Evolutionary conservation across 2,113 vertebrate species (phyloP).

Genomic region (Psittacara wagleri): DNA sequence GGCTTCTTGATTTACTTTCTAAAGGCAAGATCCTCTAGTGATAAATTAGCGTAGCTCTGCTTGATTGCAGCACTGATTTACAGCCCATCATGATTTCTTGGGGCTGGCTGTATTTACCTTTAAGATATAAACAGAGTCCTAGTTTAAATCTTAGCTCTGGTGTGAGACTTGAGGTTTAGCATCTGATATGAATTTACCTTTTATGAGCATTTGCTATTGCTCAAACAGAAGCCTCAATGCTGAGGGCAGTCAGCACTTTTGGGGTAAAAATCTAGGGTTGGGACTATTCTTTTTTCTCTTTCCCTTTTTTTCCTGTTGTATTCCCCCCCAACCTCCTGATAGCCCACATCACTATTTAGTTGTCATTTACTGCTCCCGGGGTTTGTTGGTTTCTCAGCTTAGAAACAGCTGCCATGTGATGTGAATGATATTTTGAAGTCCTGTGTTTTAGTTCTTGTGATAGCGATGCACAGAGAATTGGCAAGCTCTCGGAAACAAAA

Average conservation of each 20-base stretch:
- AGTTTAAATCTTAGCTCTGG: not conserved
- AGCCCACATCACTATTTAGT: not conserved
- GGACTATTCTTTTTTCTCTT: not conserved
- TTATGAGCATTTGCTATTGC: not conserved
- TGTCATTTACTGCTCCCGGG: constrained; percentile 6
- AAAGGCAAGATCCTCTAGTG: not conserved
- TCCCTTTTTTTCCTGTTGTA: no score
- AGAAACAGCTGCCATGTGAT: constrained; percentile 48
- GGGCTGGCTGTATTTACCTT: not conserved
- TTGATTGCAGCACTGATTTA: not conserved
- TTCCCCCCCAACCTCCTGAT: not conserved
- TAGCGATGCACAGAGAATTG: constrained; percentile 52
- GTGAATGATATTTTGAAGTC: constrained; percentile 52
- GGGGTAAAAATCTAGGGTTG: not conserved
- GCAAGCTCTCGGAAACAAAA: constrained; percentile 52
- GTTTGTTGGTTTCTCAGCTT: constrained; percentile 18
- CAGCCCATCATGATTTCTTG: not conserved
- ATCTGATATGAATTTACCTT: constrained; percentile 8
- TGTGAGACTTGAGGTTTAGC: not conserved
- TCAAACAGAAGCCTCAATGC: not conserved
- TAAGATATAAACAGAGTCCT: not conserved
- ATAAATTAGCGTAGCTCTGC: not conserved
- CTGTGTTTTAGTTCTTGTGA: constrained; percentile 46
- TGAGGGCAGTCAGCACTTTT: not conserved
- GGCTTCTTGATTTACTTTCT: not conserved